Evolutionary conservation across 2,113 vertebrate species (phyloP).

Genomic region (Prinia subflava): DNA sequence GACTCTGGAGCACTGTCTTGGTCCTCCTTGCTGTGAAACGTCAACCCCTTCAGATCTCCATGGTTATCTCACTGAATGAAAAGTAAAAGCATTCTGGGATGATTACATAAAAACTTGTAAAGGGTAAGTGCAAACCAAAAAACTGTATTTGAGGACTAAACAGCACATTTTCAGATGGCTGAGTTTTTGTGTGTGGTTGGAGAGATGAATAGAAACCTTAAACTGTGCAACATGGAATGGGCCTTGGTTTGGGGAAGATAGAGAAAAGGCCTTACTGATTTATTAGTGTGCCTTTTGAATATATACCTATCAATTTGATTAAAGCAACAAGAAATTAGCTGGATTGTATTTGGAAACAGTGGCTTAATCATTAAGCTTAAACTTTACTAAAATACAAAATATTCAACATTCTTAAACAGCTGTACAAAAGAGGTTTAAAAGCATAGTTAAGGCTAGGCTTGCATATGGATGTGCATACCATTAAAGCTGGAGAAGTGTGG

Average conservation of each 20-base stretch:
- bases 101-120: constrained; percentile 49
- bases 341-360: neutral
- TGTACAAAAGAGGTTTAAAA: constrained; percentile 1
- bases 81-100: constrained; percentile 33
- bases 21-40: neutral
- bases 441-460: neutral
- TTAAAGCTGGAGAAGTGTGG: neutral
- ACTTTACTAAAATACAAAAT: neutral
- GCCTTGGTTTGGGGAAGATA: neutral
- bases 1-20: neutral
- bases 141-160: neutral
- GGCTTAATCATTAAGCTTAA: neutral
- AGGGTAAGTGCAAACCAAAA: constrained; percentile 3
- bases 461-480: constrained; percentile 1
- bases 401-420: neutral
- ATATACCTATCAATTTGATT: neutral
- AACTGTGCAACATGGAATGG: neutral
- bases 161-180: neutral
- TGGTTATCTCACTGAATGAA: constrained; percentile 55
- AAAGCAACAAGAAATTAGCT: neutral
- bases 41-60: constrained; percentile 50
- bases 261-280: neutral
- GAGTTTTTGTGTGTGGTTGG: neutral
- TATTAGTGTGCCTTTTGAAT: neutral
- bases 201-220: neutral